Percentiles rank a stretch among this genome's conserved stretches.
phyloP scores from a whole-genome alignment of 2,888 invertebrate species.

The Dioctria rufipes region DNA sequence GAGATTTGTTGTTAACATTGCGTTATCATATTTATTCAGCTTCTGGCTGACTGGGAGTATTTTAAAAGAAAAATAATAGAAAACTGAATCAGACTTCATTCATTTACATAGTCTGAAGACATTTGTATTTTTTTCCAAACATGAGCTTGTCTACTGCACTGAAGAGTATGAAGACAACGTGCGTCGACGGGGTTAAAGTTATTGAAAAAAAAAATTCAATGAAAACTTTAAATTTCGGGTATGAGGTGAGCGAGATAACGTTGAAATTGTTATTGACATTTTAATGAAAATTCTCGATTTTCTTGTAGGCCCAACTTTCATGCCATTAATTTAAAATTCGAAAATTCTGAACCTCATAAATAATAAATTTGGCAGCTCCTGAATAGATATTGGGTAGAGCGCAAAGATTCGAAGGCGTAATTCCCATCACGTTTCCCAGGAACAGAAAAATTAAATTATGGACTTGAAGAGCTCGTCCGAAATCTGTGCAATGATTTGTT shows the following conservation, averaged over 20 bases:
- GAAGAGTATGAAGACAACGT: too few relatives aligned
- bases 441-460: slow-evolving; percentile 30
- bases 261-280: slow-evolving; percentile 39
- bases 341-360: slow-evolving; percentile 39
- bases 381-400: background rate
- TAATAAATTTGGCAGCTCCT: slow-evolving; percentile 36
- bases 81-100: too few relatives aligned
- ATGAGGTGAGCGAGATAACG: slow-evolving; percentile 6
- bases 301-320: background rate
- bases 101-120: too few relatives aligned
- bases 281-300: slow-evolving; percentile 30
- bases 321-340: slow-evolving; percentile 25
- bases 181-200: too few relatives aligned
- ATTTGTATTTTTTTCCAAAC: too few relatives aligned
- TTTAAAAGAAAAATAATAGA: too few relatives aligned
- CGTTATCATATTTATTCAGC: too few relatives aligned
- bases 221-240: slow-evolving; percentile 19
- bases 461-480: slow-evolving; percentile 24
- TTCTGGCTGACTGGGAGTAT: too few relatives aligned
- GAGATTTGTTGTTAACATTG: too few relatives aligned
- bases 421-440: slow-evolving; percentile 41
- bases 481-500: slow-evolving; percentile 45
- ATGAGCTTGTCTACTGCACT: too few relatives aligned
- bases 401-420: slow-evolving; percentile 13
- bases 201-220: too few relatives aligned